phyloP scores from a whole-genome alignment of 2,888 invertebrate genomes.

The Catocala nupta region DNA sequence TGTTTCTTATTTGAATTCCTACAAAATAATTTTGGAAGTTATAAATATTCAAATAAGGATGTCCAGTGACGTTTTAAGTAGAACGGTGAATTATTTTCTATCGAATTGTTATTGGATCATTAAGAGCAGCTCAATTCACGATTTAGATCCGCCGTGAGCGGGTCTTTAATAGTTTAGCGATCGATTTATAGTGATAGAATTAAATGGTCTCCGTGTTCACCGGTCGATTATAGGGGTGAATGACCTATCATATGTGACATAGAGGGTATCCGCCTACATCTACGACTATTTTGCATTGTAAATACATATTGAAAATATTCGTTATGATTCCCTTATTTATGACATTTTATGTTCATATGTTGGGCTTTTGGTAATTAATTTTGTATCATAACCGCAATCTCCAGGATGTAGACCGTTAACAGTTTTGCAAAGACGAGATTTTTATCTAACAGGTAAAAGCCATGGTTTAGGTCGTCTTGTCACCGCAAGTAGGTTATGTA shows the following conservation, averaged over 20 bases:
- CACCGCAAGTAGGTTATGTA: constrained; percentile 18
- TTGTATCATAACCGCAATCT: constrained; percentile 40
- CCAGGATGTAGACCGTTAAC: constrained; percentile 55
- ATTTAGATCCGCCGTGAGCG: constrained; percentile 41
- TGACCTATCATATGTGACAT: constrained; percentile 53
- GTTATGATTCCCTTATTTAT: constrained; percentile 63
- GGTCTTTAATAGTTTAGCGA: constrained; percentile 35
- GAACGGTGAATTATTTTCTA: constrained; percentile 16
- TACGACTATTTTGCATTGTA: constrained; percentile 55
- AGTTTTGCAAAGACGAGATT: constrained; percentile 46
- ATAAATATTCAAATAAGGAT: neutral
- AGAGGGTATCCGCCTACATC: constrained; percentile 55
- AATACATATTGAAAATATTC: constrained; percentile 53
- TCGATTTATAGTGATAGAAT: constrained; percentile 50
- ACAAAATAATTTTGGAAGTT: neutral
- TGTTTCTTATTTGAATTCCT: no score
- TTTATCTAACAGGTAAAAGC: constrained; percentile 53
- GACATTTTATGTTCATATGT: constrained; percentile 34
- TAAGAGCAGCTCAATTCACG: constrained; percentile 29
- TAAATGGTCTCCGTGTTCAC: constrained; percentile 38
- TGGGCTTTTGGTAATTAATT: constrained; percentile 28
- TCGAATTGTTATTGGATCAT: constrained; percentile 36
- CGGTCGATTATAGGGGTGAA: constrained; percentile 51
- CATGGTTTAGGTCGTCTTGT: constrained; percentile 29
- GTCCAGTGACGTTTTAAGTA: constrained; percentile 3